Evolutionary conservation across 2,797 vertebrate species (phyloP), one percentile per base, ranked within the genome.

Genomic region (Sardinella longiceps): DNA sequence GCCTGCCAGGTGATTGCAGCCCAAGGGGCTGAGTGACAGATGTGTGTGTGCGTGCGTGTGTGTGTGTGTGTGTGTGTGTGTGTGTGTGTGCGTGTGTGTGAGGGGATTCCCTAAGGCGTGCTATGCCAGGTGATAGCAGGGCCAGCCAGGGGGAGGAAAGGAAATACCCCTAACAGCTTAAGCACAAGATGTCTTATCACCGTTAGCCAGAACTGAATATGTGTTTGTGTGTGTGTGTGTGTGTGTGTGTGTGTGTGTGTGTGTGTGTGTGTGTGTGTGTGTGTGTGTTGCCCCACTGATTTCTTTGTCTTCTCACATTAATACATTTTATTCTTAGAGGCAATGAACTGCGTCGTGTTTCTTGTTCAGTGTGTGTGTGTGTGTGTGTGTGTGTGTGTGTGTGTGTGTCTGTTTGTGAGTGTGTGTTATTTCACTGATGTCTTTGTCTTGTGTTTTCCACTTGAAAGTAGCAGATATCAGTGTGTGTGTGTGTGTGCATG

Each of bases 111-210:
- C 70, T 43, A 43, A 77, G 70, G 70, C 37, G 37, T 77, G 18
- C 70, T 77, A 43, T 77, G 37, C 70, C 70, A 77, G 70, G 70
- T 77, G 70, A 77, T 77, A 77, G 70, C 4, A 37, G 66, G 33
- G 33, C 70, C 70, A 77, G 37, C 37, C 70, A 43, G 70, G 37
- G 70, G 70, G 33, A 39, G 37, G 37, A 77, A 23, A 77, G 37
- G 70, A 43, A 77, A 77, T 77, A 43, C 33, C 70, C 70, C 37
- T 43, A 77, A 77, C 33, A 77, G 70, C 70, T 77, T 77, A 77
- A 43, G 70, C 33, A 39, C 20, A 77, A 39, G 70, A 77, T 77
- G 70, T 20, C 70, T 77, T 77, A 77, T 77, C 70, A 77, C 5
- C 10, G 15, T 20, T 39, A 43, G 70, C 70, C 70, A 77, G 70